Conservation (phyloP, 1,140 invertebrate genomes). For the Sycobia sp. region DNA sequence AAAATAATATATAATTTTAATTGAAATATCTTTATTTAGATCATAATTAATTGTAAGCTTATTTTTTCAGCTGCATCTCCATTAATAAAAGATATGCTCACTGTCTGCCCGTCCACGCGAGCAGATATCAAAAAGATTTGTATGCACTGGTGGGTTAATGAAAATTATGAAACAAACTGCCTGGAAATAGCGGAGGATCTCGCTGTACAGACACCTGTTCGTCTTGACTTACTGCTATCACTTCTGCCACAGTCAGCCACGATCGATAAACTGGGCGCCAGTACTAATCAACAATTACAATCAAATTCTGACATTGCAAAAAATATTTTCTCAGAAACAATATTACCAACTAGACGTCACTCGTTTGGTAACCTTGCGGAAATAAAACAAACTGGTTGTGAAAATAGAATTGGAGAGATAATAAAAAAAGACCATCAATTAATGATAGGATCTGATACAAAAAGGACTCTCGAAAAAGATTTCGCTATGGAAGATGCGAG, state of each 20-base stretch:
- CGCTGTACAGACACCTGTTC: constrained; percentile 86
- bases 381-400: constrained; percentile 62
- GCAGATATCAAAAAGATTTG: constrained; percentile 95
- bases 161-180: constrained; percentile 82
- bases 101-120: constrained; percentile 85
- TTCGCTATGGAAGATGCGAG: constrained; percentile 57
- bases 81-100: constrained; percentile 92
- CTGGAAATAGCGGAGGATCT: constrained; percentile 85
- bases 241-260: constrained; percentile 74
- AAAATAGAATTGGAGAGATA: constrained; percentile 71
- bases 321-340: constrained; percentile 49
- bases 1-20: no score
- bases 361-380: constrained; percentile 73
- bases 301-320: constrained; percentile 50
- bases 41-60: neutral
- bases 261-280: constrained; percentile 72
- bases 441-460: constrained; percentile 45
- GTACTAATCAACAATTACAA: constrained; percentile 51
- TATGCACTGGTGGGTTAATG: constrained; percentile 92
- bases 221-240: constrained; percentile 85
- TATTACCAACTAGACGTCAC: constrained; percentile 66
- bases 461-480: constrained; percentile 62
- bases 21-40: no score
- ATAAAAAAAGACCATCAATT: constrained; percentile 59
- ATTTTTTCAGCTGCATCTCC: constrained; percentile 82